These are phyloP conservation scores for Glaucopsyche alexis DNA, from an alignment of 2,888 invertebrate genomes.

Conservation along the genomic window DNA sequence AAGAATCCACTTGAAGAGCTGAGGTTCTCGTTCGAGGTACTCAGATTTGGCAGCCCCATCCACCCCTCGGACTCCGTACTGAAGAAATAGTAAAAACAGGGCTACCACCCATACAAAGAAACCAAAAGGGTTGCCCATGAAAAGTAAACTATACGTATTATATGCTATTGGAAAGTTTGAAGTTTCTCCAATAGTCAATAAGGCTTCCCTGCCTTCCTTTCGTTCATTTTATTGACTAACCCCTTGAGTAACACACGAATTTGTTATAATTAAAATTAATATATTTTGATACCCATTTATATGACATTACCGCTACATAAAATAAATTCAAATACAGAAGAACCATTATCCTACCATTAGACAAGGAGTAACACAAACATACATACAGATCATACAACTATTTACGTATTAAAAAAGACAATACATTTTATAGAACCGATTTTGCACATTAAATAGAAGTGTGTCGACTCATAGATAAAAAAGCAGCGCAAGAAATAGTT, in stretches of 20 bases:
- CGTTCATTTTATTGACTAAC: too few relatives aligned
- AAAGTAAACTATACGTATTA: background rate
- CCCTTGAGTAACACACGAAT: too few relatives aligned
- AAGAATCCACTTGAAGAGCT: constrained; percentile 83
- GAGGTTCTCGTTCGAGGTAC: constrained; percentile 84
- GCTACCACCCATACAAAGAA: background rate
- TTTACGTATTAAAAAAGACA: background rate
- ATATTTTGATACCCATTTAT: background rate
- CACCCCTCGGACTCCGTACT: constrained; percentile 63
- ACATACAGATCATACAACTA: constrained; percentile 6
- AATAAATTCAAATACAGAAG: background rate
- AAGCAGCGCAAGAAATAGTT: background rate
- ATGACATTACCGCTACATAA: background rate
- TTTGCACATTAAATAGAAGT: background rate
- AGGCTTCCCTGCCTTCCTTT: too few relatives aligned
- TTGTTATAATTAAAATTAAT: too few relatives aligned
- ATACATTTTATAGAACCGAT: background rate
- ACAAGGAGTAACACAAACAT: background rate
- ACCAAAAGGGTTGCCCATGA: background rate
- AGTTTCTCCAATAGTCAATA: too few relatives aligned
- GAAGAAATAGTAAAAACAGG: constrained; percentile 47
- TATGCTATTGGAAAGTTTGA: background rate
- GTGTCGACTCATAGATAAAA: background rate
- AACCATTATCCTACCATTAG: background rate
- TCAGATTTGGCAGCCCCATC: constrained; percentile 63